Conservation (phyloP, 1,140 invertebrate species). For the Hypothenemus hampei region DNA sequence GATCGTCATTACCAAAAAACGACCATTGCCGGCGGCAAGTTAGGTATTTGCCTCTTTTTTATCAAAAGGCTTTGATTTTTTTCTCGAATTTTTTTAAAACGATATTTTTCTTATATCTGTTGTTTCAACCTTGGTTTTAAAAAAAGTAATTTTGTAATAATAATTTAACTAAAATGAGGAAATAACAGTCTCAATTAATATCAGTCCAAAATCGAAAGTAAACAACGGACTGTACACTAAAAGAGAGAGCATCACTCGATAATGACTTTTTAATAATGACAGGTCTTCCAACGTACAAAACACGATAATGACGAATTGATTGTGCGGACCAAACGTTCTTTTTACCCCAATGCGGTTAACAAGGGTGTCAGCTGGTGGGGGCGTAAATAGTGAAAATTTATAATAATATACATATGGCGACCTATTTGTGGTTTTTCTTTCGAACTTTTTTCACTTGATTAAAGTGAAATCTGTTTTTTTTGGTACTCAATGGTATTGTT, state of each 20-base stretch:
- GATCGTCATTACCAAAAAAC: constrained; percentile 26
- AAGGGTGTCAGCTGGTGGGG: constrained; percentile 23
- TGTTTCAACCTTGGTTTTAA: too few relatives aligned
- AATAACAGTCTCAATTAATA: too few relatives aligned
- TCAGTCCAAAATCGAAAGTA: constrained; percentile 10
- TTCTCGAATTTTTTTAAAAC: too few relatives aligned
- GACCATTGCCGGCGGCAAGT: constrained; percentile 9
- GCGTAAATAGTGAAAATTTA: constrained; percentile 21
- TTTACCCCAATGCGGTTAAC: constrained; percentile 13
- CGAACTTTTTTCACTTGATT: not conserved
- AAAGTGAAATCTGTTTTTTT: too few relatives aligned
- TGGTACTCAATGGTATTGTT: too few relatives aligned
- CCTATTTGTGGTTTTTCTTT: constrained; percentile 15
- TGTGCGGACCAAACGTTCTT: constrained; percentile 15
- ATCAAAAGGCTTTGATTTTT: too few relatives aligned
- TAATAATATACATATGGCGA: constrained; percentile 18
- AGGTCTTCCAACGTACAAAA: constrained; percentile 15
- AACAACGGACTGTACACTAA: constrained; percentile 5
- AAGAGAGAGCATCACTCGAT: constrained; percentile 10
- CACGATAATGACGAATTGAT: constrained; percentile 22
- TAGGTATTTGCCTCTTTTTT: not conserved
- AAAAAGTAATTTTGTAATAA: too few relatives aligned
- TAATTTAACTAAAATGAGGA: too few relatives aligned
- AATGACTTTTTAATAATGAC: constrained; percentile 20
- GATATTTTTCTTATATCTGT: not conserved